A percentile compares a stretch with the other conserved stretches of the same genome.
Conservation (phyloP, 2,113 vertebrate species). For the Microcebus lehilahytsara region DNA sequence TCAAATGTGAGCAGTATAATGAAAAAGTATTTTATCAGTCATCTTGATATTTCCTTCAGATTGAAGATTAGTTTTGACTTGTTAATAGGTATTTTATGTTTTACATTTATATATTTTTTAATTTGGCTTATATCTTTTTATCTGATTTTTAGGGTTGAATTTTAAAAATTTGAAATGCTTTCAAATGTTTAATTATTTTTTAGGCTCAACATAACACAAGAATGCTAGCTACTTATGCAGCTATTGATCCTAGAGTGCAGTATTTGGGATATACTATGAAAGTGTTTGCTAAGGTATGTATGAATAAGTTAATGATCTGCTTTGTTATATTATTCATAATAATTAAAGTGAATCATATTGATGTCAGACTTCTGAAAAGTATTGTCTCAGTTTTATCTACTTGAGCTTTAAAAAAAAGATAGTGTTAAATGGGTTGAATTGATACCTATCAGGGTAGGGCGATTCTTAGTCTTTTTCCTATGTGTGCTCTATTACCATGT, state of each 20-base stretch:
- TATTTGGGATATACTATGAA: slow-evolving; percentile 98
- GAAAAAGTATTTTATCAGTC: not conserved
- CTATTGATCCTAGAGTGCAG: slow-evolving; percentile 95
- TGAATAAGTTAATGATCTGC: slow-evolving; percentile 22
- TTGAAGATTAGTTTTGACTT: slow-evolving; percentile 39
- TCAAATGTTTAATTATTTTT: slow-evolving; percentile 63
- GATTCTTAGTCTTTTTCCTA: not conserved
- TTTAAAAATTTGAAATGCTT: slow-evolving; percentile 31
- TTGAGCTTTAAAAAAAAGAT: not conserved
- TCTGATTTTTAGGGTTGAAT: slow-evolving; percentile 28
- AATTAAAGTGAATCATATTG: slow-evolving; percentile 36
- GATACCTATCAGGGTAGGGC: not conserved
- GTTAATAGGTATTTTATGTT: slow-evolving; percentile 46
- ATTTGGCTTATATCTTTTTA: slow-evolving; percentile 19
- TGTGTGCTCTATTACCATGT: not conserved
- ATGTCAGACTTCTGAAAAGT: slow-evolving; percentile 37
- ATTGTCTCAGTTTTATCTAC: slow-evolving; percentile 18
- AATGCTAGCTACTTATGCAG: slow-evolving; percentile 97
- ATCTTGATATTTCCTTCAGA: slow-evolving; percentile 32
- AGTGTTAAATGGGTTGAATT: not conserved
- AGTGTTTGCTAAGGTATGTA: slow-evolving; percentile 97
- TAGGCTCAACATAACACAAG: slow-evolving; percentile 98
- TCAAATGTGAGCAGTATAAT: not conserved
- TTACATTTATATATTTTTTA: not conserved
- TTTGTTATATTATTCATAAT: slow-evolving; percentile 30